Evolutionary conservation across 1,140 invertebrate genomes (phyloP).

Genomic region (Melipona quadrifasciata): DNA sequence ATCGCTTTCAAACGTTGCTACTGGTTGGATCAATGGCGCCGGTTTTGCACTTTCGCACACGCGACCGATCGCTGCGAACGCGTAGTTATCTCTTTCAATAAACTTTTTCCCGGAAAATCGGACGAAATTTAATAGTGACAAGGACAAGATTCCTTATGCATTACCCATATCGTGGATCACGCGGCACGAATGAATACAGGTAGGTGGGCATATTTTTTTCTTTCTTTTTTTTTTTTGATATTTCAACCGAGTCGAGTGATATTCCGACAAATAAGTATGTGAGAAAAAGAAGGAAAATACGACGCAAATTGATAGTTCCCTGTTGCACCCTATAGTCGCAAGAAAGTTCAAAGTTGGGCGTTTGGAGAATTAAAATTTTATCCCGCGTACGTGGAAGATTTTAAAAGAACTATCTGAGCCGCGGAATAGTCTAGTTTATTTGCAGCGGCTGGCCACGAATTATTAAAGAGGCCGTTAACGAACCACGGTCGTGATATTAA

Average conservation of each 20-base stretch:
- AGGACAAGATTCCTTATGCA: background rate
- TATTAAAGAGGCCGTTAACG: background rate
- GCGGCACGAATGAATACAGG: background rate
- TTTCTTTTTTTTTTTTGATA: too few relatives aligned
- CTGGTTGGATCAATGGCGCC: constrained; percentile 8
- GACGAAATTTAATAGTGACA: background rate
- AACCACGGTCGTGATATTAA: constrained; percentile 42
- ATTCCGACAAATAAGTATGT: background rate
- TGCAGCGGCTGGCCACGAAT: background rate
- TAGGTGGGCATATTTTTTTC: background rate
- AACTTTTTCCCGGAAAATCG: background rate
- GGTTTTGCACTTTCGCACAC: background rate
- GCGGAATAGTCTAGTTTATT: background rate
- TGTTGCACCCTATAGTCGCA: too few relatives aligned
- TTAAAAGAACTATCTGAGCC: too few relatives aligned
- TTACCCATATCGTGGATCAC: background rate
- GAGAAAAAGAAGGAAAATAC: too few relatives aligned
- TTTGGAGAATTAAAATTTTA: too few relatives aligned
- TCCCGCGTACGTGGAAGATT: too few relatives aligned
- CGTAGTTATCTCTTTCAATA: too few relatives aligned
- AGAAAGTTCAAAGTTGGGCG: too few relatives aligned
- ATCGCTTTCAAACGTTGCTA: constrained; percentile 25
- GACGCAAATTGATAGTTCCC: too few relatives aligned
- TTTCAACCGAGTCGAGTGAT: background rate
- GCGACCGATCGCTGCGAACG: background rate